Evolutionary conservation across 2,113 vertebrate genomes (phyloP).

Genomic region (Phrynosoma platyrhinos): DNA sequence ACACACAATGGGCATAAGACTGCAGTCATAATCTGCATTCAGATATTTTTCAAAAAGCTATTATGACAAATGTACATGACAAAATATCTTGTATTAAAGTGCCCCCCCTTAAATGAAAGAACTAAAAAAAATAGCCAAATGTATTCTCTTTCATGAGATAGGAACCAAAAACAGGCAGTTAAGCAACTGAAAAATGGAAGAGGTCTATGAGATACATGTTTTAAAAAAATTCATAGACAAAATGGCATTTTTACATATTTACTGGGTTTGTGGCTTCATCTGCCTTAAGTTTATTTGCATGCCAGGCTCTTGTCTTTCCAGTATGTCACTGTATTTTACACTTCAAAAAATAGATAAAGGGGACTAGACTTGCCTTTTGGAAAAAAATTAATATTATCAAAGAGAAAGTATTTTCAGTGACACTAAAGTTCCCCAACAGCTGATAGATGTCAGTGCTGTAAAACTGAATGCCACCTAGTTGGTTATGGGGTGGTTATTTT

Average conservation of each 20-base stretch:
- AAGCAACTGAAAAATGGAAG: slow-evolving; percentile 54
- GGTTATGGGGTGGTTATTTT: slow-evolving; percentile 17
- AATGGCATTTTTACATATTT: slow-evolving; percentile 29
- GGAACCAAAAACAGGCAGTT: slow-evolving; percentile 34
- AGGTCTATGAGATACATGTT: slow-evolving; percentile 1
- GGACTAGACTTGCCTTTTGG: slow-evolving; percentile 23
- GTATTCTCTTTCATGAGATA: slow-evolving; percentile 22
- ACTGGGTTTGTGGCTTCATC: slow-evolving; percentile 51
- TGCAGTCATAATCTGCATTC: not conserved
- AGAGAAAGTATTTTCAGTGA: slow-evolving; percentile 13
- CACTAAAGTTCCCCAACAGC: slow-evolving; percentile 53
- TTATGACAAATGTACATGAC: slow-evolving; percentile 29
- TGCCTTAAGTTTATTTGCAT: slow-evolving; percentile 50
- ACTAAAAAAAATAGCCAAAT: slow-evolving; percentile 50
- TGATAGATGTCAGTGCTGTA: slow-evolving; percentile 56
- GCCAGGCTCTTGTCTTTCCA: slow-evolving; percentile 37
- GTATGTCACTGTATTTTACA: slow-evolving; percentile 26
- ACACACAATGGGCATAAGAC: not conserved
- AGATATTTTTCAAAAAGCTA: slow-evolving; percentile 28
- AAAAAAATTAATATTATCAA: slow-evolving; percentile 42
- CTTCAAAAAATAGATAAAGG: slow-evolving; percentile 41
- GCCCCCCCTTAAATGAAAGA: slow-evolving; percentile 45
- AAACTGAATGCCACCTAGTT: slow-evolving; percentile 71
- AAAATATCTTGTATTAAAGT: slow-evolving; percentile 45
- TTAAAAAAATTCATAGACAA: slow-evolving; percentile 32